Base-by-base conservation (phyloP, 2,888 invertebrate genomes). In the Eupithecia insigniata region DNA sequence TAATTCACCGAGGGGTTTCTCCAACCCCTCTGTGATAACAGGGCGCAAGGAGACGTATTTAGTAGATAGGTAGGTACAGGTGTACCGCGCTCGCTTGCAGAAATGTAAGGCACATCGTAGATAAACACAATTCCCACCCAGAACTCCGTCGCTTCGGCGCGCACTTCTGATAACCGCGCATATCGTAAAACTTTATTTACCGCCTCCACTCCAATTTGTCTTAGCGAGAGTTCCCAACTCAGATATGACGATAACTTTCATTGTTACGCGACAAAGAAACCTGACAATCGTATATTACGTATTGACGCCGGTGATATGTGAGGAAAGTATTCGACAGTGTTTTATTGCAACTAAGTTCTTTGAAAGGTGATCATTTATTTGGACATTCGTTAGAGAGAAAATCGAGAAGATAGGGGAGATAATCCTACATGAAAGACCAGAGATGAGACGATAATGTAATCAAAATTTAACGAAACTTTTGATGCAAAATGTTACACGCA, bases 151-250 rank as follows among this genome's bases (percentile, higher is more conserved):
- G 82, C 84, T 84, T 84, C 86, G 84, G 83, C 86, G 85, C 84
- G 83, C 86, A 84, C 86, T 88, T 83, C 89, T 89, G 91, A 92
- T 92, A 92, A 92, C 90, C 88, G 85, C 86, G 88, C 89, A 88
- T 90, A 90, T 90, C 91, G 89, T 89, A 90, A 90, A 91, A 92
- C 89, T 92, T 91, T 92, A 90, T 90, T 90, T 89, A 88, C 88
- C 87, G 86, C 88, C 89, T 87, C 87, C 85, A 83, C 87, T 88
- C 84, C 88, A 89, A 92, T 90, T 91, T 91, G 90, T 91, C 90
- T 89, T 89, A 83, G 86, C 84, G 81, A 87, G 89, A 92, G 83
- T 90, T 91, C 83, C 81, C 84, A 87, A 87, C 86, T 87, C 87
- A 86, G 88, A 88, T 89, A 89, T 87, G 86, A 86, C 86, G 88